Evolutionary conservation across 1,140 invertebrate species (phyloP), one percentile per base, ranked within the genome.

Genomic region (Pissodes strobi): DNA sequence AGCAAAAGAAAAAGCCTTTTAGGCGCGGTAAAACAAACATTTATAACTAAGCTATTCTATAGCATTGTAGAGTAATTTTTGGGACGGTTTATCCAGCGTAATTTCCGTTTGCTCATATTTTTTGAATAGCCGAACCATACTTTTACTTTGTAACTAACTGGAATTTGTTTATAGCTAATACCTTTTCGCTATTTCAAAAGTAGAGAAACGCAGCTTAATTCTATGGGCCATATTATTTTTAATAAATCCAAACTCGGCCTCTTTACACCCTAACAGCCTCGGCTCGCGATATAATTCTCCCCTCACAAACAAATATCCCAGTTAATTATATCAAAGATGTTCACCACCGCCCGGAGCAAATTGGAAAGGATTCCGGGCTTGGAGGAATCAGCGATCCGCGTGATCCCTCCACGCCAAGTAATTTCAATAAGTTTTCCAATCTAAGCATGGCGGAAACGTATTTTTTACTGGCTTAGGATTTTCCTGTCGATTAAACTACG

Each of bases 381-480:
- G 37, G 15, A n/a, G 46, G 21, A 61, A 39, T 30, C 58, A 61
- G 37, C 58, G 45, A 61, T 61, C 58, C 58, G 46, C 45, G 22
- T 43, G 45, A 39, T 37, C 30, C 56, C 27, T 38, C 18, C 19
- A 49, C 13, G 21, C 15, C 53, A 12, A 43, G 38, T 43, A 61
- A 61, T 61, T 61, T 61, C 58, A 61, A 61, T 61, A 61, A 61
- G 58, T 61, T 61, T 61, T 48, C 57, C 58, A 61, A 61, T 61
- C 34, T 52, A 21, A 38, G 27, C 57, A 23, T 46, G 23, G 41
- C 13, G 27, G 30, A 49, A 59, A 48, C 57, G 41, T 46, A 48
- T 59, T 59, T 59, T 59, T 49, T 59, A 18, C 23, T 30, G 38
- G 23, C 13, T 15, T 41, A 15, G 57, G 57, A 59, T 59, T 59